Base-by-base conservation (phyloP, 2,797 vertebrate species). In the Ficedula albicollis region DNA sequence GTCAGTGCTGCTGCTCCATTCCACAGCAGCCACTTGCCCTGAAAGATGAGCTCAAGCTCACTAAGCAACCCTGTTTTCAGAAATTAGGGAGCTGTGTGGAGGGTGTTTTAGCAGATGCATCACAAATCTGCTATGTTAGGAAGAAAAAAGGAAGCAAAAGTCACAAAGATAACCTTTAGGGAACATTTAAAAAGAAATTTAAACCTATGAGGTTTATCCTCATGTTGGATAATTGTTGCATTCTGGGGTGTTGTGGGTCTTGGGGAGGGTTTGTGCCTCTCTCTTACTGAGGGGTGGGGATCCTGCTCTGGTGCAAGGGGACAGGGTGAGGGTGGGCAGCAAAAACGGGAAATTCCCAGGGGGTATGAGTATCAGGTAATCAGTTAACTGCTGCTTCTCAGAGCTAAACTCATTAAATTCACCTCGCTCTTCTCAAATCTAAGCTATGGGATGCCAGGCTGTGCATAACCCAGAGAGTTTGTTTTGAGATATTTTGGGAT, bases 261-360 rank as follows among this genome's bases (percentile, higher is more conserved):
- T 77, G 0, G 0, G 13, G 44, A 38, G 44, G 29, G 29, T 67
- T 72, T 88, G 49, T 81, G 29, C 16, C 21, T 2, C 1, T 75
- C 60, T 66, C 7, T 27, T 2, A 34, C 41, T 2, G 2, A n/a
- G 67, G 7, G 0, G 2, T 49, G 15, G 26, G 5, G 1, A 1
- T 83, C 13, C 34, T 87, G 30, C 6, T 52, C 14, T 72, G 19
- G 20, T 58, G n/a, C 20, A 64, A 46, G 12, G 22, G 17, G 4
- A 19, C 9, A 39, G 52, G 32, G 34, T 58, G 26, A 36, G 6
- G 22, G 18, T 15, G 15, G 29, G 10, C 67, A 81, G 36, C 13
- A 58, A 58, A 52, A 82, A 23, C 11, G 29, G 34, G n/a, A 62
- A 5, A 5, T 54, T 43, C 36, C 26, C 32, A 9, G 19, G 34